These are phyloP conservation scores for Margaritifera margaritifera DNA, from an alignment of 2,888 invertebrate species.

Conservation along the genomic window DNA sequence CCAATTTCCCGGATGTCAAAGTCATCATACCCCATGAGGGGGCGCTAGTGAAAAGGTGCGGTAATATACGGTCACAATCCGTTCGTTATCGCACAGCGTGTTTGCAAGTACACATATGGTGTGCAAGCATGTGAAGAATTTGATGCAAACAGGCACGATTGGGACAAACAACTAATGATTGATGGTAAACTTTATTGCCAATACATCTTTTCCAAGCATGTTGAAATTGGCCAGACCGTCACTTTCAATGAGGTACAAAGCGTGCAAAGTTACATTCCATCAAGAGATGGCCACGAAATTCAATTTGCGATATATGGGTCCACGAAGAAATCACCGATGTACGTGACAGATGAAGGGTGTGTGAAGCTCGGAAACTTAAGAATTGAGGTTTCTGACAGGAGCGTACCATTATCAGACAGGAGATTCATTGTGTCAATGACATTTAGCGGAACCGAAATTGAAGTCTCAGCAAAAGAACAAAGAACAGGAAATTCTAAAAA, in stretches of 20 bases:
- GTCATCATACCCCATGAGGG: constrained; percentile 18
- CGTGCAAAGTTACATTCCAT: constrained; percentile 14
- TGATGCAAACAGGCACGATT: constrained; percentile 5
- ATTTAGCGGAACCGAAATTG: too few species aligned
- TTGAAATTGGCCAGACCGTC: constrained; percentile 8
- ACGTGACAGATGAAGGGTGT: constrained; percentile 24
- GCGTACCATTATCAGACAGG: background rate
- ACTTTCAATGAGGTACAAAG: constrained; percentile 15
- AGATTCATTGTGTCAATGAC: too few species aligned
- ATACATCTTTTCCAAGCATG: constrained; percentile 12
- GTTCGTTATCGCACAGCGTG: constrained; percentile 4
- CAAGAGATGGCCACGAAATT: constrained; percentile 12
- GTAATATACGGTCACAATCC: constrained; percentile 20
- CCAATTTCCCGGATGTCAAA: constrained; percentile 7
- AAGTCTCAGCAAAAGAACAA: too few species aligned
- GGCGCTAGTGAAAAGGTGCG: constrained; percentile 19
- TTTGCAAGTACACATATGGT: constrained; percentile 22
- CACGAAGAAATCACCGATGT: constrained; percentile 12
- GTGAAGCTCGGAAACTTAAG: constrained; percentile 16
- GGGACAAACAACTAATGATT: background rate
- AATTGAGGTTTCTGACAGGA: constrained; percentile 18
- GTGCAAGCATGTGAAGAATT: background rate
- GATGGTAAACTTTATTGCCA: constrained; percentile 1
- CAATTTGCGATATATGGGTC: constrained; percentile 16
- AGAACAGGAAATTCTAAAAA: too few species aligned